Percentiles rank a stretch among this genome's conserved stretches.
Evolutionary conservation across 2,797 vertebrate genomes (phyloP).

Genomic region (Fistularia commersonii): DNA sequence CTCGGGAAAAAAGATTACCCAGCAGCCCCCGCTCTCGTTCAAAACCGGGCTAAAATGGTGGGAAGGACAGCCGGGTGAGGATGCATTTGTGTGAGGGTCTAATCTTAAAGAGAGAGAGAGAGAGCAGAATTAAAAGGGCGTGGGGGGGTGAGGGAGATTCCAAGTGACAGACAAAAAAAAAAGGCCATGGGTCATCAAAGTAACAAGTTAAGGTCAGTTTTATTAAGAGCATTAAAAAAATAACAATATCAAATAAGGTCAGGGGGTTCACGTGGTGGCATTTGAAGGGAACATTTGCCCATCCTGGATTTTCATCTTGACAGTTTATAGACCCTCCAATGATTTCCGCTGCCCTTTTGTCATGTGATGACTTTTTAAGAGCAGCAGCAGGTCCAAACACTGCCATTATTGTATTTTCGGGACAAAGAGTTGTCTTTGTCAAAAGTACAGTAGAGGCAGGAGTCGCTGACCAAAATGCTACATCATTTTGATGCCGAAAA

Average conservation of each 20-base stretch:
- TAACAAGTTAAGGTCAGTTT: constrained; percentile 14
- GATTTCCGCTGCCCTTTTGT: too few species aligned
- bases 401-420: too few species aligned
- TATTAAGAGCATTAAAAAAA: background rate
- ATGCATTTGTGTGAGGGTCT: constrained; percentile 21
- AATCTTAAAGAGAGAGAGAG: constrained; percentile 19
- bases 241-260: constrained; percentile 5
- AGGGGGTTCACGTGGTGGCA: constrained; percentile 9
- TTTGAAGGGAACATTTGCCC: constrained; percentile 7
- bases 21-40: constrained; percentile 16
- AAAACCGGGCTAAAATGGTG: constrained; percentile 1
- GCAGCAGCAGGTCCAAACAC: too few species aligned
- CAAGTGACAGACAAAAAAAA: constrained; percentile 8
- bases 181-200: background rate
- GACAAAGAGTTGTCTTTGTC: too few species aligned
- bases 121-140: constrained; percentile 8
- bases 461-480: too few species aligned
- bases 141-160: constrained; percentile 1
- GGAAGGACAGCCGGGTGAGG: background rate
- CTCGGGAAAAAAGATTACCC: constrained; percentile 50
- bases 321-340: too few species aligned
- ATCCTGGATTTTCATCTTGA: constrained; percentile 8
- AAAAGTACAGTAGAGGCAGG: too few species aligned
- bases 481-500: too few species aligned
- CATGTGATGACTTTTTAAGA: too few species aligned